Evolutionary conservation across 2,113 vertebrate genomes (phyloP), one percentile per base, ranked within the genome.

Genomic region (Catharus minimus): DNA sequence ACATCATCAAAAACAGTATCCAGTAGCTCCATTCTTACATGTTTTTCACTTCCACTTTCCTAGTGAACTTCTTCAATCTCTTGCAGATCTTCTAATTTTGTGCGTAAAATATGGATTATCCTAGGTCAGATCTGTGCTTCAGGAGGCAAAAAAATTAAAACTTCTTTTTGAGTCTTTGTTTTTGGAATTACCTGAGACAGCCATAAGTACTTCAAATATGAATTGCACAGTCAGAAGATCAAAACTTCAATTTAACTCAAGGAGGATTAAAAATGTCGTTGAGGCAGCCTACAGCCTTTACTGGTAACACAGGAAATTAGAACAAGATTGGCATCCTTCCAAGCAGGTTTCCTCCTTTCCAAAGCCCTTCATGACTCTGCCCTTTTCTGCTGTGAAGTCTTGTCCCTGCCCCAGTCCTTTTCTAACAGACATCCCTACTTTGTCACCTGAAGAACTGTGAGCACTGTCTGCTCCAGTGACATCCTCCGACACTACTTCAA

Each of bases 401-500:
- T 74, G 24, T n/a, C 3, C 15, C 23, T 77, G 16, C 2, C 26
- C n/a, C 53, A 46, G 44, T 43, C 4, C 8, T 50, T 66, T 68
- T 38, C 28, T 30, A 43, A 9, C n/a, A 50, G 33, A 58, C 8
- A 39, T 32, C 5, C 4, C 4, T 55, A 2, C 27, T 30, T 43
- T 38, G 30, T 33, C 30, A 86, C 16, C 15, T 8, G 47, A 56
- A 47, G 9, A 28, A 30, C 15, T 10, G 11, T 1, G 3, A 43
- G 32, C 3, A 5, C 7, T 53, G 5, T 41, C 19, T 72, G 19
- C 32, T 46, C 10, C 1, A 0, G 12, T 23, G 32, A 4, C 32
- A 11, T 8, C 36, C 67, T 30, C 21, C 22, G 44, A 3, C 11
- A 27, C 8, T 5, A 4, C 12, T 39, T 74, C 36, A 32, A 46